These are phyloP conservation scores for Zaprionus ghesquierei DNA, from an alignment of 1,140 invertebrate genomes.

Conservation along the genomic window DNA sequence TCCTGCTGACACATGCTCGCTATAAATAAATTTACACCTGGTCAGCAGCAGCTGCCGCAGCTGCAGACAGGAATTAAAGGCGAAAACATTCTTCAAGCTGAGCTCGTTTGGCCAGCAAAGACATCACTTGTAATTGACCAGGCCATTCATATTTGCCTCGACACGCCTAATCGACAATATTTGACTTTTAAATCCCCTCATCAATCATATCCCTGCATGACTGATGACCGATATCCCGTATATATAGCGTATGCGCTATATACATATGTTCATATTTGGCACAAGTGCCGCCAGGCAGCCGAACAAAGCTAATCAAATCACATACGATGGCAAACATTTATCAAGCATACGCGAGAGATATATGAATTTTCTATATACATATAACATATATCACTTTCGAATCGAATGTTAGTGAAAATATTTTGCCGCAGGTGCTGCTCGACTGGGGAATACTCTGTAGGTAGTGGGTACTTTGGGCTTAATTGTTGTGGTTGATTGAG, in stretches of 20 bases:
- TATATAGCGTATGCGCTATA: conserved; percentile 6
- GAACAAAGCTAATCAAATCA: conserved; percentile 72
- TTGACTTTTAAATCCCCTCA: conserved; percentile 70
- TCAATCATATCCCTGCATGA: conserved; percentile 50
- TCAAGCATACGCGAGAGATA: conserved; percentile 37
- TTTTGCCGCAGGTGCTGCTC: neutral
- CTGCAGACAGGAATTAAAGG: neutral
- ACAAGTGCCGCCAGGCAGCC: conserved; percentile 24
- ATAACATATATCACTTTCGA: conserved; percentile 13
- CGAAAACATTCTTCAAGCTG: neutral
- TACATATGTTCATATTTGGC: conserved; percentile 37
- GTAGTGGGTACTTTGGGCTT: too few species aligned
- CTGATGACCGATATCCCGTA: conserved; percentile 15
- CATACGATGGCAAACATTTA: conserved; percentile 70
- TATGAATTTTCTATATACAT: neutral
- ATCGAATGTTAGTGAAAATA: conserved; percentile 2
- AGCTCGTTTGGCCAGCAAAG: neutral
- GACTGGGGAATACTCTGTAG: neutral
- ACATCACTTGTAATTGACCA: conserved; percentile 18
- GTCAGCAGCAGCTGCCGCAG: neutral
- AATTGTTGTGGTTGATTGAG: too few species aligned
- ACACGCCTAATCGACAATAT: conserved; percentile 70
- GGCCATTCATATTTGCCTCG: conserved; percentile 7
- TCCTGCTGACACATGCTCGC: conserved; percentile 65
- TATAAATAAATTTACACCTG: conserved; percentile 70